Conservation (phyloP, 1,140 invertebrate genomes). For the Saccostrea glomerata region DNA sequence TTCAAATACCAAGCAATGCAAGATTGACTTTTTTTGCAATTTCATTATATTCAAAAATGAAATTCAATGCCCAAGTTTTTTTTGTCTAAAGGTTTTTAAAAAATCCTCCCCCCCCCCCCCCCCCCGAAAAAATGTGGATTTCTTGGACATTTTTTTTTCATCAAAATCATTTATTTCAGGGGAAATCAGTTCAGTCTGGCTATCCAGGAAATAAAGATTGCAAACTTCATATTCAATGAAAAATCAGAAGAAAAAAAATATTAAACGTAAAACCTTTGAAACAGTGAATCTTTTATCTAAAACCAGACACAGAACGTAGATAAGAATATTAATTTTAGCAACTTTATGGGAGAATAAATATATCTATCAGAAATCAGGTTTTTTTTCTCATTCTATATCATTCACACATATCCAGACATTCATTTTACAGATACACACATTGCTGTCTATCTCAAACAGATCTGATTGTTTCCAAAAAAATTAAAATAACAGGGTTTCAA, state of each 20-base stretch:
- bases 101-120: no score
- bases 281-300: neutral
- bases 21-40: no score
- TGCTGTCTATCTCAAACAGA: neutral
- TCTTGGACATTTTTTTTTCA: no score
- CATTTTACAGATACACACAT: neutral
- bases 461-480: conserved; percentile 9
- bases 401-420: neutral
- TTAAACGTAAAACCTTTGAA: neutral
- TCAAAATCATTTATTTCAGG: no score
- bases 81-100: no score
- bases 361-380: neutral
- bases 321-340: neutral
- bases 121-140: no score
- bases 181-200: no score
- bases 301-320: neutral
- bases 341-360: neutral
- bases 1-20: no score
- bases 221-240: no score
- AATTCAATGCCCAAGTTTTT: no score
- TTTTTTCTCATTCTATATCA: neutral
- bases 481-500: neutral
- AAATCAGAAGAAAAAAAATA: neutral
- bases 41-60: no score
- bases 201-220: no score